Conservation (phyloP, 1,140 invertebrate genomes). For the Mactra quadrangularis region DNA sequence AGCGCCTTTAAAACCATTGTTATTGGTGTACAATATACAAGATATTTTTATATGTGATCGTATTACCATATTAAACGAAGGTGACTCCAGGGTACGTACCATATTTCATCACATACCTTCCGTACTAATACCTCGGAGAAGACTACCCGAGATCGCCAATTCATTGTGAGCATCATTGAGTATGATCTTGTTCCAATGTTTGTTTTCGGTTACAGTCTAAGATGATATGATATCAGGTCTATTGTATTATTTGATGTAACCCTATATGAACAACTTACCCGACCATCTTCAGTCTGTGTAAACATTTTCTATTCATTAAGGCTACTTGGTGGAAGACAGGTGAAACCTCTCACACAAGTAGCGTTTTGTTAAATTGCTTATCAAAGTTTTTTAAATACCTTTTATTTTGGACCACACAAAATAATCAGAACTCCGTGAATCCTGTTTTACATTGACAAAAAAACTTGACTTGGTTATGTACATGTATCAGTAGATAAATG, state of each 20-base stretch:
- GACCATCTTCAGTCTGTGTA: conserved; percentile 12
- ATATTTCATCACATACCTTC: too few species aligned
- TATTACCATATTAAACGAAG: too few species aligned
- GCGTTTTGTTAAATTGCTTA: conserved; percentile 13
- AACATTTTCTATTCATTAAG: conserved; percentile 31
- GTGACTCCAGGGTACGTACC: too few species aligned
- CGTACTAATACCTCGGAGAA: too few species aligned
- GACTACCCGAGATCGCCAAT: background rate
- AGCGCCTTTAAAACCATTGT: too few species aligned
- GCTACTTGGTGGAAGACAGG: conserved; percentile 36
- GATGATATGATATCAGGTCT: conserved; percentile 1
- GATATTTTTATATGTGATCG: too few species aligned
- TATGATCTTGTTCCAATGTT: conserved; percentile 25
- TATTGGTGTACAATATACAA: too few species aligned
- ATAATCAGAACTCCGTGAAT: conserved; percentile 23
- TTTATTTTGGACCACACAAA: conserved; percentile 26
- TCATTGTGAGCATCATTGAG: background rate
- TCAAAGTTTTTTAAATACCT: conserved; percentile 1
- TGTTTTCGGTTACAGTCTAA: conserved; percentile 1
- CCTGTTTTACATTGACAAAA: background rate
- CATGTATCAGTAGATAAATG: too few species aligned
- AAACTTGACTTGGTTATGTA: background rate
- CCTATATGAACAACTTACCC: background rate
- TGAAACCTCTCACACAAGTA: conserved; percentile 32
- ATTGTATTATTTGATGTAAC: conserved; percentile 28